Base-by-base conservation (phyloP, 2,113 vertebrate genomes). In the Otolemur garnettii region DNA sequence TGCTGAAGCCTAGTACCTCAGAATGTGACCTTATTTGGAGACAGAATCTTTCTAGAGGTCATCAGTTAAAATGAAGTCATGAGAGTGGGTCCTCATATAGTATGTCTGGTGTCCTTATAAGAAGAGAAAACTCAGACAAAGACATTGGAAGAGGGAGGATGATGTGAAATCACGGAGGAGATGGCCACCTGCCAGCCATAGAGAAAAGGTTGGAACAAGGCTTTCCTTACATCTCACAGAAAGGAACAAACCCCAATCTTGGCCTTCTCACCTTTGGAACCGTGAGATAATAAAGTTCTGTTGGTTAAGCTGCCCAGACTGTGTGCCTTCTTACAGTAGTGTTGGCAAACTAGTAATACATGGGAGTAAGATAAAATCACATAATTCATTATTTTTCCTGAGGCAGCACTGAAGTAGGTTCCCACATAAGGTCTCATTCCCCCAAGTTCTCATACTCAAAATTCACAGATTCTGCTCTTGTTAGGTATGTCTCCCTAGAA, bases 61-160 rank as follows among this genome's bases (percentile, higher is more conserved):
- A 92, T 50, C 85, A 66, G 64, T 90, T 90, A 87, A 77, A 92
- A 88, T 42, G 68, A 88, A 9, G 13, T 83, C 64, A 89, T 60
- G 19, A 85, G 12, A 38, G 60, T 53, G 21, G 53, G 28, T 42
- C 17, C 38, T 81, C 77, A 71, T 38, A 10, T 26, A 80, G 2
- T 19, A 50, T 15, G 57, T 80, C 33, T 88, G 19, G 8, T 84
- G 33, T 75, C 35, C 53, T 92, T 45, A 21, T 26, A 75, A 45
- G 50, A 82, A 18, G 28, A 64, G 10, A 30, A 87, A 81, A 74
- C 55, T 7, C 24, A 35, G 55, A 78, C 33, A 78, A 2, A 66
- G 14, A 90, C 19, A 15, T 2, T 35, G 15, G 1, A 22, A 69
- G 22, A 59, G n/a, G 53, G 26, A 92, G 42, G 80, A 68, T 7